A percentile compares a stretch with the other conserved stretches of the same genome.
phyloP scores from a whole-genome alignment of 2,797 vertebrate species.

The Gymnocypris eckloni region DNA sequence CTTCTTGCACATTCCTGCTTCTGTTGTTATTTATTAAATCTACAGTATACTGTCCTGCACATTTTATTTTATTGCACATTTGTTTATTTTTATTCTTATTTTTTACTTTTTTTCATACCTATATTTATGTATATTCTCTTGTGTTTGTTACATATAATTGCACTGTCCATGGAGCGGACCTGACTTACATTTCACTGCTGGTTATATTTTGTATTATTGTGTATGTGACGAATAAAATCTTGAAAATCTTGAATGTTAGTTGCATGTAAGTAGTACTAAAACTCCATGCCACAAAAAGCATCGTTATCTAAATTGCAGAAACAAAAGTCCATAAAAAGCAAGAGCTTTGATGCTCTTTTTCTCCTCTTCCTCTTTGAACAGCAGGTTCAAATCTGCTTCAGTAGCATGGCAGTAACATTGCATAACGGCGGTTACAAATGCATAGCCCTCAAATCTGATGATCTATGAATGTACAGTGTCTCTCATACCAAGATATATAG shows the following conservation, averaged over 20 bases:
- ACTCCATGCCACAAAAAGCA: neutral
- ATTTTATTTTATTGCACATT: too few species aligned
- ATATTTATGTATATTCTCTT: too few species aligned
- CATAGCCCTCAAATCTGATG: neutral
- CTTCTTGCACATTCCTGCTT: too few species aligned
- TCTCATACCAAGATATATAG: constrained; percentile 2
- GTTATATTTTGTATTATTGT: too few species aligned
- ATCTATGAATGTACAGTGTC: neutral
- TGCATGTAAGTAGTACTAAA: neutral
- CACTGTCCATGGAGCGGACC: too few species aligned
- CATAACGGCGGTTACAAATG: neutral
- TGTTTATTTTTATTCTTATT: too few species aligned
- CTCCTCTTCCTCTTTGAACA: neutral
- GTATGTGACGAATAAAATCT: too few species aligned
- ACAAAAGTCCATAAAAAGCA: neutral
- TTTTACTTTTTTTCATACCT: too few species aligned
- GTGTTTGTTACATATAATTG: too few species aligned
- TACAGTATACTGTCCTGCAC: too few species aligned
- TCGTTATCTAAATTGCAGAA: neutral
- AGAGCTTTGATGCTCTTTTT: neutral
- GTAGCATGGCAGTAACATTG: neutral
- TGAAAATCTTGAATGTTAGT: neutral
- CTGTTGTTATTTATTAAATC: too few species aligned
- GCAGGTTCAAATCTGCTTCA: neutral
- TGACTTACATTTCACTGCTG: too few species aligned